Evolutionary conservation across 2,888 invertebrate genomes (phyloP), one percentile per base, ranked within the genome.

Genomic region (Paralinhomoeus sp.): DNA sequence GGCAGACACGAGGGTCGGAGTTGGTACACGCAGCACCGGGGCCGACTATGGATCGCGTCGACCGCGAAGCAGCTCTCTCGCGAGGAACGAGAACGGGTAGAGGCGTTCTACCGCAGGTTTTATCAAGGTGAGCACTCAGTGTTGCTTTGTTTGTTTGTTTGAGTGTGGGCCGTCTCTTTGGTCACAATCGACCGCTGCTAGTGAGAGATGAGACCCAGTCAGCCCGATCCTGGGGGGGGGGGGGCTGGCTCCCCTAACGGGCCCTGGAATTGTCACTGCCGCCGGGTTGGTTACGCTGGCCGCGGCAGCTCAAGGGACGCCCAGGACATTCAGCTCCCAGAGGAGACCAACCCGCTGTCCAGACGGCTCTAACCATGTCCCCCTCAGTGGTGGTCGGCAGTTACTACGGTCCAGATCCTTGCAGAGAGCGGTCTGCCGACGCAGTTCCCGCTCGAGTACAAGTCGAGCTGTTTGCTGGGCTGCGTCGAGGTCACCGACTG

Each of bases 11-110:
- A 93, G 68, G 91, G 89, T 17, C 73, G 91, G 46, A 76, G 75
- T 2, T 93, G 91, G 91, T 85, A 84, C 60, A 77, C 79, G 0
- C 71, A 78, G 39, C 84, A 89, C 64, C 73, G 89, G 55, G 93
- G 91, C 0, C 73, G 83, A 37, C 67, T 93, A 39, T 93, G 91
- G 91, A 84, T 93, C 52, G 87, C 85, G 22, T 75, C 91, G 3
- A 79, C 83, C 0, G 73, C 73, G 2, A 81, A 80, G 64, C 68
- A 71, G 24, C 77, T 83, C 0, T 72, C 74, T 22, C 65, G 67
- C 9, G 40, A 22, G 3, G 62, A 61, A 42, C 56, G 84, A 41
- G 64, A 70, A 9, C 70, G 72, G 0, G 55, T 80, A 21, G 78
- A 87, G 64, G 67, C 75, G 46, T 73, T 73, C 50, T 83, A 83